phyloP scores from a whole-genome alignment of 2,888 invertebrate genomes.

The Cephus sareptanus region DNA sequence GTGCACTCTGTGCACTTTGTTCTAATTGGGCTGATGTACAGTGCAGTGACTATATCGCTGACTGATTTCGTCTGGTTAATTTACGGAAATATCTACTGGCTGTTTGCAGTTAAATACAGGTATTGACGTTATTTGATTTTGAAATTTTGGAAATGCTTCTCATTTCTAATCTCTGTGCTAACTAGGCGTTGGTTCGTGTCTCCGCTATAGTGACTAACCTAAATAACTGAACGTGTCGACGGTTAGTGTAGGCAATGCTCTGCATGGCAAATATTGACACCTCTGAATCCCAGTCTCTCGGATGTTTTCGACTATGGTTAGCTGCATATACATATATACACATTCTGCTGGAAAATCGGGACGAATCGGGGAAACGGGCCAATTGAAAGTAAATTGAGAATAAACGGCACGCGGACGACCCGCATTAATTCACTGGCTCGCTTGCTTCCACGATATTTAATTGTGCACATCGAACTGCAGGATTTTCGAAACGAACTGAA shows the following conservation, averaged over 20 bases:
- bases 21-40: not conserved
- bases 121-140: not conserved
- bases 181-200: not conserved
- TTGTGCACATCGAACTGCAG: not conserved
- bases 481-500: not conserved
- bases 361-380: not conserved
- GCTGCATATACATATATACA: not conserved
- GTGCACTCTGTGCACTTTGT: not conserved
- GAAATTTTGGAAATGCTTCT: not conserved
- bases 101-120: not conserved
- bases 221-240: not conserved
- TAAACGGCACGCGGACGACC: not conserved
- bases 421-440: not conserved
- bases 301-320: not conserved
- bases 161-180: not conserved
- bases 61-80: not conserved
- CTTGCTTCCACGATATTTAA: not conserved
- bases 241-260: not conserved
- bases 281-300: not conserved
- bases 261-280: not conserved
- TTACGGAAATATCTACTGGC: not conserved
- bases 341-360: not conserved
- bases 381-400: slow-evolving; percentile 2
- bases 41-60: not conserved
- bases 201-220: not conserved